Percentiles rank a stretch among this genome's conserved stretches.
These are phyloP conservation scores for Hoplias malabaricus DNA, from an alignment of 2,113 vertebrate genomes.

Conservation along the genomic window DNA sequence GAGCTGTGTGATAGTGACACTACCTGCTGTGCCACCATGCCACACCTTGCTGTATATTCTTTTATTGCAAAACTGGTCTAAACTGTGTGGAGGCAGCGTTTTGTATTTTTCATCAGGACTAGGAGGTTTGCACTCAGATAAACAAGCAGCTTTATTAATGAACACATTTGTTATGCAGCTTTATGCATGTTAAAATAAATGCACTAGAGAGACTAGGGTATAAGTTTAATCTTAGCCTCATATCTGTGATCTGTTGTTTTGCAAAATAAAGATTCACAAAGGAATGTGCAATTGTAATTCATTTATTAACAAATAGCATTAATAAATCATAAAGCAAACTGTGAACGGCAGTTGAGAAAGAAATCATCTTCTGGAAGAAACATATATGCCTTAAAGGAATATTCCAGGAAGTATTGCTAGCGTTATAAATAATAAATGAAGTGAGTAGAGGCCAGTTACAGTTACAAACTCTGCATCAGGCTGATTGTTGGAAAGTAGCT, in stretches of 20 bases:
- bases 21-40: too few relatives aligned
- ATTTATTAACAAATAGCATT: neutral
- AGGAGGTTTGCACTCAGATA: neutral
- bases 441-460: neutral
- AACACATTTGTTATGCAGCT: too few relatives aligned
- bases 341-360: neutral
- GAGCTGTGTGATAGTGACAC: too few relatives aligned
- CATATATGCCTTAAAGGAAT: neutral
- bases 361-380: neutral
- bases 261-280: neutral
- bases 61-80: neutral
- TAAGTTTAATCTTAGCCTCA: neutral
- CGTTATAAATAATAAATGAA: neutral
- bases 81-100: too few relatives aligned
- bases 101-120: neutral
- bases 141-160: neutral
- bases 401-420: neutral
- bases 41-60: too few relatives aligned
- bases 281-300: neutral
- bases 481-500: neutral
- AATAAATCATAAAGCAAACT: neutral
- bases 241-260: neutral
- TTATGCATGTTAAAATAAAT: neutral
- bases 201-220: neutral
- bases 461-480: neutral